Evolutionary conservation across 2,797 vertebrate species (phyloP).

Genomic region (Acipenser transmontanus): DNA sequence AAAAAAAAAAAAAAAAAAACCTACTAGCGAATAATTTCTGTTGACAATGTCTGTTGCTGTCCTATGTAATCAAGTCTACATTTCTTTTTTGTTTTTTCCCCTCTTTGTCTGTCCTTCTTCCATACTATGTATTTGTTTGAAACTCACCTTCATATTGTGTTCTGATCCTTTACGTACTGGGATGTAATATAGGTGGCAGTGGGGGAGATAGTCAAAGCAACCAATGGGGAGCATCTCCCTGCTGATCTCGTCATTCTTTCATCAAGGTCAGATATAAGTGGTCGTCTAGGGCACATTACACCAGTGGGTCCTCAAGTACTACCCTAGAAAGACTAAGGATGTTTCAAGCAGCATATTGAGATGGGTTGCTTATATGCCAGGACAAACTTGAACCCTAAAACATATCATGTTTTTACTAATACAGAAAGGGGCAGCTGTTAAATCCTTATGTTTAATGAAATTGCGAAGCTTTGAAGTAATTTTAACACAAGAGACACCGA

Average conservation of each 20-base stretch:
- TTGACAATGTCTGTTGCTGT: constrained; percentile 57
- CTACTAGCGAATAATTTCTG: too few relatives aligned
- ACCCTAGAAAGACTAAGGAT: background rate
- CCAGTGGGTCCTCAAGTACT: constrained; percentile 50
- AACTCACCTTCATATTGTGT: constrained; percentile 7
- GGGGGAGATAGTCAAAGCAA: constrained; percentile 96
- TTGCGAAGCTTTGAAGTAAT: too few relatives aligned
- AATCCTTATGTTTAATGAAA: too few relatives aligned
- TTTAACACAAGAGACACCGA: too few relatives aligned
- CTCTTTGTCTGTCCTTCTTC: constrained; percentile 34
- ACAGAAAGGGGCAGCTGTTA: too few relatives aligned
- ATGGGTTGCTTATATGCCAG: background rate
- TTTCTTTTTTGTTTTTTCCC: constrained; percentile 24
- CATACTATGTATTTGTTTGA: constrained; percentile 9
- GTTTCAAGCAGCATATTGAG: background rate
- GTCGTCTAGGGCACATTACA: constrained; percentile 41
- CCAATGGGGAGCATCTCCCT: constrained; percentile 97
- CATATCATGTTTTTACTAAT: too few relatives aligned
- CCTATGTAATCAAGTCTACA: constrained; percentile 58
- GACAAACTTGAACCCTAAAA: too few relatives aligned
- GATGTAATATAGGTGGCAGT: constrained; percentile 85
- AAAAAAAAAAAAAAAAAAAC: constrained; percentile 41
- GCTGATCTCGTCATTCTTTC: constrained; percentile 99
- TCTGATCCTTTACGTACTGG: constrained; percentile 38
- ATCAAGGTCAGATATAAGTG: constrained; percentile 86